Percentiles rank a stretch among this genome's conserved stretches.
These are phyloP conservation scores for Drosophila glabriapex DNA, from an alignment of 2,888 invertebrate species.

Conservation along the genomic window DNA sequence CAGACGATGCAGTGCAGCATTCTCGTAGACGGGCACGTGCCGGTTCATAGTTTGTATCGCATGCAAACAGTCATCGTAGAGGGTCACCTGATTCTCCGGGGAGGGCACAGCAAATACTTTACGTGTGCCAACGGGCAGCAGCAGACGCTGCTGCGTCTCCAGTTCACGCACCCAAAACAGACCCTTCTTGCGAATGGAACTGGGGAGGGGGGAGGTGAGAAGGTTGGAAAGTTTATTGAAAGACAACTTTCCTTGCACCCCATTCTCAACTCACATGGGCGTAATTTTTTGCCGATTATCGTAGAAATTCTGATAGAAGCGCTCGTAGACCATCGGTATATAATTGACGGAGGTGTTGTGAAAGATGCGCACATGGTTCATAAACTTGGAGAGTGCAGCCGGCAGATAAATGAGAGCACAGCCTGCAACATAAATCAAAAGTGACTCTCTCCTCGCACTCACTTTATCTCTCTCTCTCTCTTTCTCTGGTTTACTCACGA, in stretches of 20 bases:
- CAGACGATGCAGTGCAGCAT: constrained; percentile 66
- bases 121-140: constrained; percentile 83
- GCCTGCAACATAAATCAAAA: constrained; percentile 64
- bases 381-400: constrained; percentile 82
- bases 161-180: constrained; percentile 83
- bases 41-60: constrained; percentile 78
- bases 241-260: neutral
- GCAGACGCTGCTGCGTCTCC: constrained; percentile 76
- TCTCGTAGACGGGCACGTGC: constrained; percentile 76
- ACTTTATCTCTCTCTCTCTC: neutral
- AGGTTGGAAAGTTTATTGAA: neutral
- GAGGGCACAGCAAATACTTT: constrained; percentile 78
- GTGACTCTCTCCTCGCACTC: neutral
- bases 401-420: constrained; percentile 84
- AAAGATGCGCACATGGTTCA: constrained; percentile 84
- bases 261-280: constrained; percentile 75
- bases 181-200: constrained; percentile 59
- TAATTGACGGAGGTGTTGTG: constrained; percentile 84
- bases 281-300: constrained; percentile 78
- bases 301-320: constrained; percentile 83
- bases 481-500: constrained; percentile 75
- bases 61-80: constrained; percentile 83
- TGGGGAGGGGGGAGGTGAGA: constrained; percentile 1
- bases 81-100: constrained; percentile 78
- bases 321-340: constrained; percentile 84